Conservation (phyloP, 2,113 vertebrate genomes). For the Lathamus discolor region DNA sequence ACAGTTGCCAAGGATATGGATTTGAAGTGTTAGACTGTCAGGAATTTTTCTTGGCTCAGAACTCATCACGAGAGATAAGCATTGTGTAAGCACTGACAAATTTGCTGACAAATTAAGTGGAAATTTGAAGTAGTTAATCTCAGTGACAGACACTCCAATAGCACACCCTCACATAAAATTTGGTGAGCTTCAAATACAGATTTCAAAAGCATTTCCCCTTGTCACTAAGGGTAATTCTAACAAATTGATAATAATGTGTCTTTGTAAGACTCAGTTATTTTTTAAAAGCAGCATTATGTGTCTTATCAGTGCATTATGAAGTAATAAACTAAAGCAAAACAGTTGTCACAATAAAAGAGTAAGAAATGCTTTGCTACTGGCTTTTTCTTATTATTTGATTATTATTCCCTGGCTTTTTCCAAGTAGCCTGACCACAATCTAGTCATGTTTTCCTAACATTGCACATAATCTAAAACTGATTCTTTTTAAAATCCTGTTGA, state of each 20-base stretch:
- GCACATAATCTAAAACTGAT: neutral
- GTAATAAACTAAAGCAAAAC: neutral
- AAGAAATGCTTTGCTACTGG: neutral
- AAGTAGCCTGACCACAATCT: neutral
- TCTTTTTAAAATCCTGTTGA: neutral
- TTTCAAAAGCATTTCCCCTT: neutral
- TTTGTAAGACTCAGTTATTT: neutral
- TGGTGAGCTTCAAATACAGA: neutral
- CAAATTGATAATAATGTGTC: neutral
- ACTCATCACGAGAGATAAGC: slow-evolving; percentile 90
- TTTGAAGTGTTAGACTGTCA: slow-evolving; percentile 94
- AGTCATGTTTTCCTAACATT: neutral
- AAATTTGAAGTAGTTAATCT: slow-evolving; percentile 13
- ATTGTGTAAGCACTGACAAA: slow-evolving; percentile 84
- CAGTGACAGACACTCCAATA: neutral
- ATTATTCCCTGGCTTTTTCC: neutral
- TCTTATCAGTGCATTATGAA: neutral
- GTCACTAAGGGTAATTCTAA: neutral
- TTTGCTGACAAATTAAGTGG: neutral
- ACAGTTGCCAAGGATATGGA: slow-evolving; percentile 94
- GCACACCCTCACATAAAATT: neutral
- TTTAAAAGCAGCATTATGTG: neutral
- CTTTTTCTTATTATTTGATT: neutral
- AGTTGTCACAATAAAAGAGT: neutral
- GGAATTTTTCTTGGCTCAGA: slow-evolving; percentile 86